These are phyloP conservation scores for Matsumurasca onukii DNA, from an alignment of 1,140 invertebrate genomes.

Conservation along the genomic window DNA sequence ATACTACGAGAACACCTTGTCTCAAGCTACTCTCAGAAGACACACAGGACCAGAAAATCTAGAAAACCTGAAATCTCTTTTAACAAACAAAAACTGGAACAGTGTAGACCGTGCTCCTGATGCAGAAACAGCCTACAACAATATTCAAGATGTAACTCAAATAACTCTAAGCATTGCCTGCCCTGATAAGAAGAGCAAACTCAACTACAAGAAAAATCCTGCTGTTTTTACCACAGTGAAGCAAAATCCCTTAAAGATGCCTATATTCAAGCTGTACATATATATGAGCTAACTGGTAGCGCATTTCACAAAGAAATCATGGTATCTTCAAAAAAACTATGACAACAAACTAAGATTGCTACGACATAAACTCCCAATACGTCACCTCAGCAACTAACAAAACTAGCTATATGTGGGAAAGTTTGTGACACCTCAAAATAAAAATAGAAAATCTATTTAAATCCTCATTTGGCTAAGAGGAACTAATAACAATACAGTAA, in stretches of 20 bases:
- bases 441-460: no score
- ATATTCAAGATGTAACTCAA: not conserved
- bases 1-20: not conserved
- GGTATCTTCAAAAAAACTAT: constrained; percentile 1
- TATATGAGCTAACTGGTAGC: not conserved
- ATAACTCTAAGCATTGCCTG: not conserved
- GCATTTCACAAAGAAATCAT: not conserved
- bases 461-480: no score
- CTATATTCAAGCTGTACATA: not conserved
- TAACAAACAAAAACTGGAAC: not conserved
- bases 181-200: not conserved
- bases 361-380: constrained; percentile 6
- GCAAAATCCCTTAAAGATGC: not conserved
- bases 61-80: not conserved
- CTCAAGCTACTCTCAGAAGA: not conserved
- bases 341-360: constrained; percentile 13
- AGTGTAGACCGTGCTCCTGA: not conserved
- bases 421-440: no score
- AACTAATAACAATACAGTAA: no score
- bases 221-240: not conserved
- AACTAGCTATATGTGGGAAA: no score
- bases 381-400: no score
- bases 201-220: constrained; percentile 1
- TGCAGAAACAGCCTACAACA: constrained; percentile 3
- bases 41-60: not conserved